Evolutionary conservation across 2,888 invertebrate genomes (phyloP).

Genomic region (Abrostola tripartita): DNA sequence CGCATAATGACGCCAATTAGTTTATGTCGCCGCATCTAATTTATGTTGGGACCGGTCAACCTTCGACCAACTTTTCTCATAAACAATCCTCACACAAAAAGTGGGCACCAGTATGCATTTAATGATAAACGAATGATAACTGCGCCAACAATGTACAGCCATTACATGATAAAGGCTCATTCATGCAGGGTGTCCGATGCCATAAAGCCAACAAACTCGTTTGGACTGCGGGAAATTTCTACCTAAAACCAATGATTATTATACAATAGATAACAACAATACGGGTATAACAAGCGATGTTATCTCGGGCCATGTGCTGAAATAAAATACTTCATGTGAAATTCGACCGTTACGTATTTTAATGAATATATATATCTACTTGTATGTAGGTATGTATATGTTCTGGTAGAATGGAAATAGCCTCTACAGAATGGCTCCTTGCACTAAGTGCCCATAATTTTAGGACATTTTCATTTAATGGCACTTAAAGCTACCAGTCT

Average conservation of each 20-base stretch:
- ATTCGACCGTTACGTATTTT: constrained; percentile 29
- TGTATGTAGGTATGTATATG: constrained; percentile 37
- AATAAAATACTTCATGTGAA: constrained; percentile 40
- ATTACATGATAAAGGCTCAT: constrained; percentile 40
- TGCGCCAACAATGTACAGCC: constrained; percentile 28
- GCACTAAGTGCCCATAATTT: constrained; percentile 68
- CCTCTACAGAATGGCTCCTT: constrained; percentile 61
- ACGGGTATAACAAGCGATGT: constrained; percentile 41
- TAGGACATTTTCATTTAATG: constrained; percentile 69
- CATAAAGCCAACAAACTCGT: constrained; percentile 41
- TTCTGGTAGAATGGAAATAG: constrained; percentile 54
- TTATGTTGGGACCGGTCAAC: constrained; percentile 72
- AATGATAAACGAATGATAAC: constrained; percentile 57
- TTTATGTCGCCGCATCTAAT: constrained; percentile 76
- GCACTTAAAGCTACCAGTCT: constrained; percentile 65
- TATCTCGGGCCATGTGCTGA: constrained; percentile 40
- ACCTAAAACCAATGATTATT: constrained; percentile 46
- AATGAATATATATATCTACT: constrained; percentile 17
- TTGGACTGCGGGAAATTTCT: constrained; percentile 35
- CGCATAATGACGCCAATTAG: constrained; percentile 78
- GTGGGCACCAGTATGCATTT: constrained; percentile 59
- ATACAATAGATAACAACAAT: constrained; percentile 44
- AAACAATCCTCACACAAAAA: constrained; percentile 75
- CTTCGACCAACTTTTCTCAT: constrained; percentile 75
- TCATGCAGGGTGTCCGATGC: constrained; percentile 26